A percentile compares a stretch with the other conserved stretches of the same genome.
Conservation (phyloP, 1,140 invertebrate genomes). For the Portunus trituberculatus region DNA sequence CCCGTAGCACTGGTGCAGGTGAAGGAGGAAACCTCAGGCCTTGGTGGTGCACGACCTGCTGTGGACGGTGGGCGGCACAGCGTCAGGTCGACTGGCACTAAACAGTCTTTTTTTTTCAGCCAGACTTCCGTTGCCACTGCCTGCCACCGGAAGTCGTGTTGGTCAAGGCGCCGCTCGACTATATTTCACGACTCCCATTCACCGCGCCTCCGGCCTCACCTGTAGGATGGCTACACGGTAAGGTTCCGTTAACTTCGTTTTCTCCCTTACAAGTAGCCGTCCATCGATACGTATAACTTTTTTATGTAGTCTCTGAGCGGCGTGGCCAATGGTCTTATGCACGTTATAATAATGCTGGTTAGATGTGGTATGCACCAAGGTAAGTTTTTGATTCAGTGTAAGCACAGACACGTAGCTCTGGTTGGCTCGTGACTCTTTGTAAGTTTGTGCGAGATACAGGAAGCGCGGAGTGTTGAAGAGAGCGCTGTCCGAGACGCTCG, state of each 20-base stretch:
- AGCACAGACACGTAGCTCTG: background rate
- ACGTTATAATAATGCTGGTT: background rate
- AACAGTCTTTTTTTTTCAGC: conserved; percentile 17
- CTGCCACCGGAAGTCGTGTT: conserved; percentile 42
- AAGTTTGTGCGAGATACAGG: conserved; percentile 7
- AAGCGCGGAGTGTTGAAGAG: background rate
- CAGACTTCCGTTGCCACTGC: conserved; percentile 38
- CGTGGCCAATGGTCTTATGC: background rate
- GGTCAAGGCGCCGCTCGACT: conserved; percentile 24
- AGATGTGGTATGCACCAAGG: background rate
- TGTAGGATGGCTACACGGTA: background rate
- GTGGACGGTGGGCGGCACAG: background rate
- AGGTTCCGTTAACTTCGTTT: background rate
- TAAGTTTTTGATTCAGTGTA: background rate
- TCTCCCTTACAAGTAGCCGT: background rate
- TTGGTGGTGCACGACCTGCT: background rate
- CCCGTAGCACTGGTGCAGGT: background rate
- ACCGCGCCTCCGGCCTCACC: background rate
- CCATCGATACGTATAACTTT: background rate
- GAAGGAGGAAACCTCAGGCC: background rate
- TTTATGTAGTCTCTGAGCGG: background rate
- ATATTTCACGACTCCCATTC: background rate
- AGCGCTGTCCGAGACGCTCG: background rate
- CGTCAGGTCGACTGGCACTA: background rate
- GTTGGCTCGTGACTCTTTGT: background rate